Base-by-base conservation (phyloP, 2,113 vertebrate species). In the Cottus gobio region DNA sequence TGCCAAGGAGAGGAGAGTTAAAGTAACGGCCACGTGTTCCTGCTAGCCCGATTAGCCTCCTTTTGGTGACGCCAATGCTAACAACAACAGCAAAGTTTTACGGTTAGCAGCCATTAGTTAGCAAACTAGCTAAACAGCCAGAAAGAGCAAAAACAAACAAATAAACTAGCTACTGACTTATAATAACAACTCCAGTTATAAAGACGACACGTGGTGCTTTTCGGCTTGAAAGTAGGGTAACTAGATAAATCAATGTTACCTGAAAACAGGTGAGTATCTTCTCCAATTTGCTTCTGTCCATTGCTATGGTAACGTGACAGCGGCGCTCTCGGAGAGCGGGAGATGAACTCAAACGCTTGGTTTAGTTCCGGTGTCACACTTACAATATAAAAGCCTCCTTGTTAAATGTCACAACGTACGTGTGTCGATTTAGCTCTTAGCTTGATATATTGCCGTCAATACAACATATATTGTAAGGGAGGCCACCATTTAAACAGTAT, bases 261-360 rank as follows among this genome's bases (percentile, higher is more conserved):
- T 95, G 94, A 56, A 95, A 93, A 56, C 22, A 39, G 30, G 66
- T 75, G 2, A 94, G 36, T 31, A 3, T 84, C 22, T 31, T 67
- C 57, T 90, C 74, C 81, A 63, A 87, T 9, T 66, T 31, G 7
- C 39, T 16, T 68, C 75, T 75, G 20, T 93, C 88, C 93, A 95
- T 95, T 74, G 42, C 89, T 87, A 89, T 89, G 84, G 87, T 66
- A 78, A 94, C 88, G 5, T 22, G 37, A 82, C 66, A 10, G 61
- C 28, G 13, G 10, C 12, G 4, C 34, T 61, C 3, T 6, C 56
- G 3, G 36, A 75, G 39, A 75, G 84, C 90, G 91, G 90, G 89
- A 92, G 24, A 57, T 5, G 31, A 76, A 79, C 60, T 74, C 52
- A n/a, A 71, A 72, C 22, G 6, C 62, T 69, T 83, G 1, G 63